Evolutionary conservation across 2,797 vertebrate genomes (phyloP), one percentile per base, ranked within the genome.

Genomic region (Tragelaphus oryx): DNA sequence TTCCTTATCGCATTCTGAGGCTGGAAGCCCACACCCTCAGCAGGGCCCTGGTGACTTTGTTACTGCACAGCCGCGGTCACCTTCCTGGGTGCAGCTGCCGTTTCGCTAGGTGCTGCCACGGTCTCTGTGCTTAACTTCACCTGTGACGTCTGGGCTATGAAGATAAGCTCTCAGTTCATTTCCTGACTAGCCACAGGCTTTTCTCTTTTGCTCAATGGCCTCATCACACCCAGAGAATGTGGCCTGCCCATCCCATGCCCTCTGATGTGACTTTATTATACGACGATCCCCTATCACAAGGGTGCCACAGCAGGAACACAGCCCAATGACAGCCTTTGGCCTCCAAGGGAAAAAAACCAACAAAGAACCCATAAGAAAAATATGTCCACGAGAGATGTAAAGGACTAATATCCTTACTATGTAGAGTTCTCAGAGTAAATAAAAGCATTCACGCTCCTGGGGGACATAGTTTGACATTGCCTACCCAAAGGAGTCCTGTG

Each of bases 201-300:
- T 50, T 14, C 22, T 52, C 65, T 46, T 11, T 28, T 41, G 17
- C 54, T 28, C 0, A 1, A 6, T 28, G 95, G 33, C 80, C 10
- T 37, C 20, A 14, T 41, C 46, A 16, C 28, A 30, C 60, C 68
- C 57, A 8, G 82, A 59, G 86, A 59, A 59, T 2, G 33, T 18
- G 57, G 75, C n/a, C 46, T 2, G 59, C 30, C 28, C 8, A 28
- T 4, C 30, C 28, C 8, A 28, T 4, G 18, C 1, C 14, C 54
- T 41, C 28, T 12, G 52, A 9, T 4, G 4, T n/a, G 10, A 14
- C 3, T 3, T 24, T 16, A 17, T 50, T 26, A 20, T 1, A 26
- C 37, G 26, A 48, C 0, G 7, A 13, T 2, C 5, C 46, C 1
- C 0, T 4, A 3, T 0, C 11, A 46, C 50, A 13, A 37, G n/a